These are phyloP conservation scores for Prochilodus magdalenae DNA, from an alignment of 2,113 vertebrate species.

Conservation along the genomic window DNA sequence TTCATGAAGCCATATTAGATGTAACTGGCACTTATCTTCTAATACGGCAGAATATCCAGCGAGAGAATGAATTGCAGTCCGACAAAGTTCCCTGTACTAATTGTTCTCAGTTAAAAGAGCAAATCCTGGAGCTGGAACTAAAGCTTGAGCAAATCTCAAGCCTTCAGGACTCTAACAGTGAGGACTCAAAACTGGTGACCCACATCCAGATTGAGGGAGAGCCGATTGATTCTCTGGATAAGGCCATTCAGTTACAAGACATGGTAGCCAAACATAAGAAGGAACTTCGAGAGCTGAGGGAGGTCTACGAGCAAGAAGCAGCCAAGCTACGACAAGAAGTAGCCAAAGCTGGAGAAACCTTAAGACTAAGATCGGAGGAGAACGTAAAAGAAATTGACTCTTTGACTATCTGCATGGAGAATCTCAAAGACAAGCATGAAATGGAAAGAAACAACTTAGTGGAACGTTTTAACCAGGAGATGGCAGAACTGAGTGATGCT, in stretches of 20 bases:
- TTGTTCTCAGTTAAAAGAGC: constrained; percentile 66
- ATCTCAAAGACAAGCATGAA: constrained; percentile 74
- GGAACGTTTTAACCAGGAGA: constrained; percentile 68
- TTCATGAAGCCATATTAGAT: constrained; percentile 72
- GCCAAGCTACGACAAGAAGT: constrained; percentile 71
- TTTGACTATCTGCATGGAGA: constrained; percentile 75
- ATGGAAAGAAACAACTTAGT: constrained; percentile 63
- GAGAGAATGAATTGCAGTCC: constrained; percentile 52
- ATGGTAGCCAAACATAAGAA: constrained; percentile 69
- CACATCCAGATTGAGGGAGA: constrained; percentile 70
- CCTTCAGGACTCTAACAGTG: constrained; percentile 44
- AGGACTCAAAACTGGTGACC: constrained; percentile 32
- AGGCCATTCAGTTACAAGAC: constrained; percentile 71
- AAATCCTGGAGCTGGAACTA: constrained; percentile 60
- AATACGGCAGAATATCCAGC: constrained; percentile 63
- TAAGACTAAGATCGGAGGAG: constrained; percentile 70
- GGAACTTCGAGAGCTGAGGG: constrained; percentile 74
- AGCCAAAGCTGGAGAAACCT: constrained; percentile 61
- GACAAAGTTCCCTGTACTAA: constrained; percentile 58
- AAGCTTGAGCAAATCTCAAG: constrained; percentile 59
- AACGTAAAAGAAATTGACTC: constrained; percentile 75
- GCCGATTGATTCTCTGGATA: constrained; percentile 69
- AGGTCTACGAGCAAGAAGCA: constrained; percentile 68
- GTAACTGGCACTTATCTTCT: constrained; percentile 66
- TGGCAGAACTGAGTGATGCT: constrained; percentile 69